Percentiles rank a stretch among this genome's conserved stretches.
Evolutionary conservation across 1,140 invertebrate genomes (phyloP).

Genomic region (fruit fly (Drosophila melanogaster)): DNA sequence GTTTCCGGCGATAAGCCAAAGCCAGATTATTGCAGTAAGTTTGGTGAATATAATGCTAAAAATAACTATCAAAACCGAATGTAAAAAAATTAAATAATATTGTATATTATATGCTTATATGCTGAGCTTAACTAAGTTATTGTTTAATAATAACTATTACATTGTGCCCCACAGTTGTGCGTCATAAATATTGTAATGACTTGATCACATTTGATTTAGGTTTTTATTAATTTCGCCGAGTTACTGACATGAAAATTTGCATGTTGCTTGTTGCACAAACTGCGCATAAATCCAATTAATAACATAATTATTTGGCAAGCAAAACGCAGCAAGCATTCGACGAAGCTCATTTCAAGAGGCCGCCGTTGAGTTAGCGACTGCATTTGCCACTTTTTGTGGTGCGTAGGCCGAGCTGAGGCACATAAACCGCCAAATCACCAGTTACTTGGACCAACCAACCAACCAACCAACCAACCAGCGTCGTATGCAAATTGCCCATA

Average conservation of each 20-base stretch:
- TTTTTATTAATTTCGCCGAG: conserved; percentile 31
- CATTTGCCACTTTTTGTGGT: conserved; percentile 35
- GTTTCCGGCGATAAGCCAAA: conserved; percentile 57
- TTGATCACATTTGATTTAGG: conserved; percentile 23
- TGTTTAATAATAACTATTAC: too few relatives aligned
- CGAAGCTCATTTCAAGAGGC: conserved; percentile 65
- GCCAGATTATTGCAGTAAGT: conserved; percentile 31
- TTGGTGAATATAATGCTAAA: neutral
- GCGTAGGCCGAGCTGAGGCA: conserved; percentile 45
- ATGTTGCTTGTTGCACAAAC: conserved; percentile 63
- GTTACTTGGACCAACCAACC: conserved; percentile 45
- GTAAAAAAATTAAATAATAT: too few relatives aligned
- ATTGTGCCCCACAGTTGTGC: neutral
- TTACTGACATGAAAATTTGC: conserved; percentile 59
- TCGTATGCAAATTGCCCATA: conserved; percentile 56
- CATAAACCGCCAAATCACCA: conserved; percentile 23
- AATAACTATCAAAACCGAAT: neutral
- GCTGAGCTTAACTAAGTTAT: too few relatives aligned
- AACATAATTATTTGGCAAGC: conserved; percentile 76
- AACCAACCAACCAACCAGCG: conserved; percentile 5
- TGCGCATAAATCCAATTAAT: conserved; percentile 80
- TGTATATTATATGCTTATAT: too few relatives aligned
- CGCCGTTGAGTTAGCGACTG: conserved; percentile 24
- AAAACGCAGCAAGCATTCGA: conserved; percentile 50
- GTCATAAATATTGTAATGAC: conserved; percentile 8